A percentile compares a stretch with the other conserved stretches of the same genome.
phyloP scores from a whole-genome alignment of 2,888 invertebrate species.

The Caenorhabditis sp. region DNA sequence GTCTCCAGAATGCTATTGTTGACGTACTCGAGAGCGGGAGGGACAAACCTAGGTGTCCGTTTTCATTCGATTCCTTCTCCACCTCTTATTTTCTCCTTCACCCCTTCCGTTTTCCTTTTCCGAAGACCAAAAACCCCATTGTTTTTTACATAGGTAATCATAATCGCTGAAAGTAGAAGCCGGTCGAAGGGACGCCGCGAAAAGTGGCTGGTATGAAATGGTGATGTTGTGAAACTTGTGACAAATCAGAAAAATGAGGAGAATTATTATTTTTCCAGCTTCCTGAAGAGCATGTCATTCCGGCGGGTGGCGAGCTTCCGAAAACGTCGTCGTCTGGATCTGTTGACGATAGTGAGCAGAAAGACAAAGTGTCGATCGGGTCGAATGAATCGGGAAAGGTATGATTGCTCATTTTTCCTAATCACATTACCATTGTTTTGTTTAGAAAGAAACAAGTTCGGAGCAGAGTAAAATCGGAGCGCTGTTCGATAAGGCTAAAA shows the following conservation, averaged over 20 bases:
- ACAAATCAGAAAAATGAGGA: not conserved
- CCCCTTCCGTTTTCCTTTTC: not conserved
- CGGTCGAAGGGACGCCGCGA: slow-evolving; percentile 48
- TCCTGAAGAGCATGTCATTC: slow-evolving; percentile 63
- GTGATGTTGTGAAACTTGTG: slow-evolving; percentile 26
- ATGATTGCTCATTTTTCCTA: not conserved
- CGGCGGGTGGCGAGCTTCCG: slow-evolving; percentile 55
- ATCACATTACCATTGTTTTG: not conserved
- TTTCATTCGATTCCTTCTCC: slow-evolving; percentile 30
- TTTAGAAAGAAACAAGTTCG: slow-evolving; percentile 29
- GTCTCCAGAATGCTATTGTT: not conserved
- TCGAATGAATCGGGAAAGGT: slow-evolving; percentile 56
- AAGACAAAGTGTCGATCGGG: slow-evolving; percentile 55
- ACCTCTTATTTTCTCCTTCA: slow-evolving; percentile 12
- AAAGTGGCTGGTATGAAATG: slow-evolving; percentile 50
- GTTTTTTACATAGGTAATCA: slow-evolving; percentile 32
- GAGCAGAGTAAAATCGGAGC: slow-evolving; percentile 65
- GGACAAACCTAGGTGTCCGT: slow-evolving; percentile 36
- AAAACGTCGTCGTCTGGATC: slow-evolving; percentile 12
- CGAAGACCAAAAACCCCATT: not conserved
- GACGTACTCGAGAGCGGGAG: slow-evolving; percentile 1
- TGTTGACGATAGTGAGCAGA: slow-evolving; percentile 32
- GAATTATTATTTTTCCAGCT: slow-evolving; percentile 44
- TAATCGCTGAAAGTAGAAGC: slow-evolving; percentile 44
- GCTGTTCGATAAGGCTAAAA: slow-evolving; percentile 68